Evolutionary conservation across 2,888 invertebrate genomes (phyloP).

Genomic region (Osmoderma eremita): DNA sequence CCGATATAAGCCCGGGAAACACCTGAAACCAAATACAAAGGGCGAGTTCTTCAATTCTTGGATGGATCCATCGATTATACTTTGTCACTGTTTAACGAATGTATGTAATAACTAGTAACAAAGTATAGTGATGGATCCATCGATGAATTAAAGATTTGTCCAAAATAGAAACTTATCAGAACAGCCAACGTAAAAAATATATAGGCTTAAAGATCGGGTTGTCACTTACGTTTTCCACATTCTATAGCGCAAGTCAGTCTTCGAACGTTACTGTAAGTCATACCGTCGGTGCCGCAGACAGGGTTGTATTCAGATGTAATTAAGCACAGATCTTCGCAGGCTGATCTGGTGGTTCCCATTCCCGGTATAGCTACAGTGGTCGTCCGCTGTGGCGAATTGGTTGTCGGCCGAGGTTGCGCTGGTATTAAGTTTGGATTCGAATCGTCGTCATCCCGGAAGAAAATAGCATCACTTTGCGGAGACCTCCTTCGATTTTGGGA

Average conservation of each 20-base stretch:
- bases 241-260: slow-evolving; percentile 54
- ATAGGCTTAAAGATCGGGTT: too few species aligned
- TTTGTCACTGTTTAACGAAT: too few species aligned
- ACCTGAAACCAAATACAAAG: too few species aligned
- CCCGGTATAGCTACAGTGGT: slow-evolving; percentile 53
- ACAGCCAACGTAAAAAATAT: too few species aligned
- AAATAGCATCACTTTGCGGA: slow-evolving; percentile 16
- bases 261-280: slow-evolving; percentile 55
- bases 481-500: slow-evolving; percentile 3
- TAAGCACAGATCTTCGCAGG: slow-evolving; percentile 55
- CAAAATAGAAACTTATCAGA: too few species aligned
- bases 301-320: slow-evolving; percentile 58
- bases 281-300: slow-evolving; percentile 56
- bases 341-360: slow-evolving; percentile 54
- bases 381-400: slow-evolving; percentile 10
- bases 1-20: too few species aligned
- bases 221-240: slow-evolving; percentile 57
- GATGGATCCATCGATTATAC: too few species aligned
- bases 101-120: too few species aligned
- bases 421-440: not conserved
- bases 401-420: slow-evolving; percentile 3
- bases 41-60: too few species aligned
- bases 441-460: slow-evolving; percentile 26
- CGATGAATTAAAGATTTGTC: too few species aligned
- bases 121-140: too few species aligned